Conservation (phyloP, 2,888 invertebrate genomes). For the Caenorhabditis wallacei region DNA sequence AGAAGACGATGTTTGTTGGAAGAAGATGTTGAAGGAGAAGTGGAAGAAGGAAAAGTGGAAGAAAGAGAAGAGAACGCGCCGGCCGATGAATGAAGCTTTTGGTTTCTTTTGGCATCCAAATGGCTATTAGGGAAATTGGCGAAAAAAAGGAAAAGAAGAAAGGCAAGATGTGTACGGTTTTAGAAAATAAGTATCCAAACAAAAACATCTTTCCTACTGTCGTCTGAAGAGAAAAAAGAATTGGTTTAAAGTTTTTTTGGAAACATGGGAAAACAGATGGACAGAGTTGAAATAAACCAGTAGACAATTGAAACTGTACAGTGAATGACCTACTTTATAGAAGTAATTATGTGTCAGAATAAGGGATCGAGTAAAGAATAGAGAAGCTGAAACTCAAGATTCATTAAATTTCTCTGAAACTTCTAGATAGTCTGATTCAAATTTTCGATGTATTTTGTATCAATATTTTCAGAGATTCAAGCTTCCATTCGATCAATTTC, state of each 20-base stretch:
- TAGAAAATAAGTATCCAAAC: slow-evolving; percentile 28
- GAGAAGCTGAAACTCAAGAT: too few species aligned
- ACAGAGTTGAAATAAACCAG: background rate
- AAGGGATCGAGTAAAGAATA: too few species aligned
- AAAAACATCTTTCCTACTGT: slow-evolving; percentile 37
- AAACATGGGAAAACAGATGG: background rate
- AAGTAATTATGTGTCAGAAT: too few species aligned
- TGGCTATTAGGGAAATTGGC: slow-evolving; percentile 37
- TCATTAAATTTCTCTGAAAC: too few species aligned
- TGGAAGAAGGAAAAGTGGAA: slow-evolving; percentile 6
- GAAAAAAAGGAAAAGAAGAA: background rate
- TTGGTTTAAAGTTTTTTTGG: background rate
- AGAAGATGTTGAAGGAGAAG: slow-evolving; percentile 26
- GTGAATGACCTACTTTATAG: too few species aligned
- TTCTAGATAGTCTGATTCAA: too few species aligned
- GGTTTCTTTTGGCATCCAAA: slow-evolving; percentile 47
- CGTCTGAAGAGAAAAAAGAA: background rate
- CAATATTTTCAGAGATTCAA: too few species aligned
- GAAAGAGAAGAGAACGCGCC: slow-evolving; percentile 11
- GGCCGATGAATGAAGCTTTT: slow-evolving; percentile 36
- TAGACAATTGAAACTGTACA: too few species aligned
- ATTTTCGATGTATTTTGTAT: too few species aligned
- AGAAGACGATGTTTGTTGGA: slow-evolving; percentile 40
- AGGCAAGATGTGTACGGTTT: slow-evolving; percentile 27
- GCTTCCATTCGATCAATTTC: too few species aligned